phyloP scores from a whole-genome alignment of 2,113 vertebrate species.

The Hylia prasina region DNA sequence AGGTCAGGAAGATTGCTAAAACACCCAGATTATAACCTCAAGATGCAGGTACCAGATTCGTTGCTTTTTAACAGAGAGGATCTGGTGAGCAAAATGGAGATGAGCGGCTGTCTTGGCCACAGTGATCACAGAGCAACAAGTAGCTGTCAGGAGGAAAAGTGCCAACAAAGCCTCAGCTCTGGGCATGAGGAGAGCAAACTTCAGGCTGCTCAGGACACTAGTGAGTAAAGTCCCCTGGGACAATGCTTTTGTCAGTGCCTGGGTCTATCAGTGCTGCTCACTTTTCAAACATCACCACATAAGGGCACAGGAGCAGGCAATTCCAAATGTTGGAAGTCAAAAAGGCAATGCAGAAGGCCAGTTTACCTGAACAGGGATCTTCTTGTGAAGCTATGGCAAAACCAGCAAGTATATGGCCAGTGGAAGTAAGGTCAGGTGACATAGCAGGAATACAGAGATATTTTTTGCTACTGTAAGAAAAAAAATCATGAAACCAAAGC shows the following conservation, averaged over 20 bases:
- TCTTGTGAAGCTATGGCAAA: neutral
- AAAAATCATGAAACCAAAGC: neutral
- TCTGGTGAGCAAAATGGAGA: neutral
- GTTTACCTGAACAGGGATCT: neutral
- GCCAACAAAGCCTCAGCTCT: neutral
- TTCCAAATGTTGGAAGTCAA: neutral
- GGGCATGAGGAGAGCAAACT: neutral
- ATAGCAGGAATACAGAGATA: neutral
- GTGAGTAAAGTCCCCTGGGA: neutral
- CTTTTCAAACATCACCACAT: rapidly evolving
- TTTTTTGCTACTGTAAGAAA: neutral
- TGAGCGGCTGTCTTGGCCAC: rapidly evolving
- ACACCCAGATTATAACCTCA: rapidly evolving
- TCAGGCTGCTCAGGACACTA: neutral
- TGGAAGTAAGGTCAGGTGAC: neutral
- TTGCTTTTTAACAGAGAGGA: neutral
- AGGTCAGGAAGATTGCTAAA: neutral
- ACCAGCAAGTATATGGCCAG: neutral
- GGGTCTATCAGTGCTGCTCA: neutral
- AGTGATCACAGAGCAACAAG: rapidly evolving
- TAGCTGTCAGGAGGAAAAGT: neutral
- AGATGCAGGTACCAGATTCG: neutral
- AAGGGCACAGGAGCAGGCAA: neutral
- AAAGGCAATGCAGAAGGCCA: neutral
- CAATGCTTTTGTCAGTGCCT: rapidly evolving